Evolutionary conservation across 2,888 invertebrate species (phyloP).

Genomic region (Papilio gigon): DNA sequence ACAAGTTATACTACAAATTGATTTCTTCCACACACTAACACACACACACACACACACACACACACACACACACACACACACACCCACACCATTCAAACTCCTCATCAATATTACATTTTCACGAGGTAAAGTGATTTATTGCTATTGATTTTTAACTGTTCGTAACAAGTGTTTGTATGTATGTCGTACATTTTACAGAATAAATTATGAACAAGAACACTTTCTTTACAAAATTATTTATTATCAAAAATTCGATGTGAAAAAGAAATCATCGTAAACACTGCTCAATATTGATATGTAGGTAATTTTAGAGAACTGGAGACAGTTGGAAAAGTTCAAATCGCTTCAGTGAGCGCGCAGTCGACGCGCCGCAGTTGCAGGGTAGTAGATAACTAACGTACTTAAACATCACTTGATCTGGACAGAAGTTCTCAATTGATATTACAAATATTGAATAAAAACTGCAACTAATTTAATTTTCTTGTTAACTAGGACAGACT

Average conservation of each 20-base stretch:
- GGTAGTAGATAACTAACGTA: slow-evolving; percentile 39
- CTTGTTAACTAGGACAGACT: no score
- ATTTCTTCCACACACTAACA: no score
- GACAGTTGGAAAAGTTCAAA: slow-evolving; percentile 56
- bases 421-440: neutral
- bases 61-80: no score
- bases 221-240: slow-evolving; percentile 2
- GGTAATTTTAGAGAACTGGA: slow-evolving; percentile 57
- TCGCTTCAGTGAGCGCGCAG: slow-evolving; percentile 57
- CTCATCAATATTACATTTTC: neutral
- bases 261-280: slow-evolving; percentile 47
- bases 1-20: neutral
- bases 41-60: no score
- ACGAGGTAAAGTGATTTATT: slow-evolving; percentile 3
- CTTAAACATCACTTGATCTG: slow-evolving; percentile 30
- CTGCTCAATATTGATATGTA: slow-evolving; percentile 65
- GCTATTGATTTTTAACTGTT: neutral
- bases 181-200: neutral
- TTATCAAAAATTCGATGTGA: slow-evolving; percentile 9
- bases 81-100: neutral
- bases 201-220: neutral
- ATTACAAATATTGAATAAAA: no score
- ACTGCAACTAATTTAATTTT: no score
- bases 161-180: neutral
- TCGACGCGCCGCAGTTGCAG: slow-evolving; percentile 46